Evolutionary conservation across 2,113 vertebrate species (phyloP), one percentile per base, ranked within the genome.

Genomic region (Hippocampus guttulatus): DNA sequence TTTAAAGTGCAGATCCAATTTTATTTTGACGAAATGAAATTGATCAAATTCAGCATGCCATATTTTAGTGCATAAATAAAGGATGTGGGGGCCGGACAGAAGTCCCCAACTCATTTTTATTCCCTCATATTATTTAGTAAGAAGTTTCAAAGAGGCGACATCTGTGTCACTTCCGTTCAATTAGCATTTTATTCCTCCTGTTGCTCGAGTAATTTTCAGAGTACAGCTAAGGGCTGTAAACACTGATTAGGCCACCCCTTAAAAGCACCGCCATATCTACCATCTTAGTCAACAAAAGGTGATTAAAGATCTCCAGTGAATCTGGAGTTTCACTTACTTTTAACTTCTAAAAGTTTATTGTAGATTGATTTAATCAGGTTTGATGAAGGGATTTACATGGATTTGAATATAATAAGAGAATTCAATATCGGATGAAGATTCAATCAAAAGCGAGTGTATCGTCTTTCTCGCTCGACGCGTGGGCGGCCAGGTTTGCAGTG

Each of bases 291-390:
- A 69, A 64, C 51, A 60, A 67, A 64, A 64, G 23, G 15, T 49
- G 58, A 82, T 76, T 76, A 58, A 16, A 65, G n/a, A 57, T 64
- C 38, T 11, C 9, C 41, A 66, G 61, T 20, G 10, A 68, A 49
- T 55, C 68, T 38, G 11, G 21, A 47, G 23, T 73, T 66, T 69
- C 18, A 60, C 51, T 55, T 66, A 65, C 68, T 70, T 74, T 52
- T 67, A 74, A 68, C 60, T 62, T 62, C 12, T 30, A 30, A 30
- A 30, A 63, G 54, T 66, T 73, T 63, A 67, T 68, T 70, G 40
- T 64, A 68, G 73, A 77, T 65, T 18, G 75, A 78, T 67, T 15
- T 66, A 65, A 75, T 72, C 72, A 78, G 70, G 75, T 71, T 71
- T 73, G 60, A 74, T 67, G 6, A 10, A 63, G 54, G 55, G 78